Base-by-base conservation (phyloP, 2,797 vertebrate genomes). In the Neopelma chrysocephalum region DNA sequence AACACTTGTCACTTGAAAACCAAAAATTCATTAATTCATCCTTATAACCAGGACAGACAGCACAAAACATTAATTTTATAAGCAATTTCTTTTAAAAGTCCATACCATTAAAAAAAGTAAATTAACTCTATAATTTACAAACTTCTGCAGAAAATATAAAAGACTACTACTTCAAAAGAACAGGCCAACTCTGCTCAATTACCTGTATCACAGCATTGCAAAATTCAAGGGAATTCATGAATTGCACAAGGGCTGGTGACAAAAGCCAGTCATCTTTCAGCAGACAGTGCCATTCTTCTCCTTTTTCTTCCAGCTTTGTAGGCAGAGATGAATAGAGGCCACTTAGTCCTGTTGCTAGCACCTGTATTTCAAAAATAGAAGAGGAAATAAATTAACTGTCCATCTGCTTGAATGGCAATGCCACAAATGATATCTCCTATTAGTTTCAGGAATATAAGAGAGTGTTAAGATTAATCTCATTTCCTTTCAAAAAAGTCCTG, bases 151-250 rank as follows among this genome's bases (percentile, higher is more conserved):
- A 48, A 71, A 38, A 32, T 18, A n/a, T 3, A 47, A 66, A 64
- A 60, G 34, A 31, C 29, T 36, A 47, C 20, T 50, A 25, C 18
- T 84, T 78, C 47, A 15, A 48, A 82, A 42, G 18, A 42, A 51
- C 4, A 77, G 11, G 23, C 6, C 48, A 68, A 32, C 22, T 6
- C 50, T 5, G 2, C 29, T 47, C 51, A 10, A 19, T 48, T 95
- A 99, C 99, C 99, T 99, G 99, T 94, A 99, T 99, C 57, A 99
- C 99, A 3, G 99, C 99, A 27, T 99, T 99, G 98, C 99, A 99
- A 95, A 99, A 99, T 89, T 99, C 99, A 89, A 99, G 98, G 4
- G 99, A 99, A 98, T 99, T 99, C 97, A 99, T 98, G 96, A 99
- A 99, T 96, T 99, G 99, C 78, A 99, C 98, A 7, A 99, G 98